Evolutionary conservation across 1,140 invertebrate genomes (phyloP), one percentile per base, ranked within the genome.

Genomic region (Coelopa frigida): DNA sequence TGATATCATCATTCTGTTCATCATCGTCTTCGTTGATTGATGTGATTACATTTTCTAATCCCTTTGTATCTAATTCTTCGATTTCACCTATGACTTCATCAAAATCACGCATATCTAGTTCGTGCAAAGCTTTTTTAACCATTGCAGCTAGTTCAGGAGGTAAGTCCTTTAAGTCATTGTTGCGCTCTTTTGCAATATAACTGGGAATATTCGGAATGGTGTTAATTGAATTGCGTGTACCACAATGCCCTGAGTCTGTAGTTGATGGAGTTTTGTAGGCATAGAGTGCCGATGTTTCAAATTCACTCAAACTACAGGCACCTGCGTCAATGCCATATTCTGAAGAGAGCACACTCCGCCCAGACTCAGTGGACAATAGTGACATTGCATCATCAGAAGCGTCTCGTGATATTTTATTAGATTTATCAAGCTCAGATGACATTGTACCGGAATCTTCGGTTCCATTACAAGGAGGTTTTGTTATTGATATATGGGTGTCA

Each of bases 371-470:
- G 2, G 63, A 67, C 2, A 68, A 42, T 5, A 61, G 64, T 3
- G 60, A 62, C 62, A 66, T 61, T 22, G 57, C 63, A 41, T 68
- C 64, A 45, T 67, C 63, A 1, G 59, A 61, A 36, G 37, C 26
- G 1, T 32, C 41, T 18, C 51, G n/a, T 40, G 49, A 32, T 35
- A 54, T 12, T 36, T 29, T 0, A n/a, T 35, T 33, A 1, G 47
- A 53, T 15, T 67, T 55, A 18, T 53, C 52, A 22, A 49, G 45
- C 46, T 66, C 58, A 3, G 57, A 53, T 6, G 54, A 50, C 40
- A 58, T 27, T 3, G 54, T 56, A 17, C 51, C 48, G 29, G 55
- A 45, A 47, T 55, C 48, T 23, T 46, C 46, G n/a, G 56, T 33
- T 49, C 36, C 40, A 50, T 53, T 29, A 48, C 40, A 18, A 39